phyloP scores from a whole-genome alignment of 2,888 invertebrate species.

The Catotricha subobsoleta region DNA sequence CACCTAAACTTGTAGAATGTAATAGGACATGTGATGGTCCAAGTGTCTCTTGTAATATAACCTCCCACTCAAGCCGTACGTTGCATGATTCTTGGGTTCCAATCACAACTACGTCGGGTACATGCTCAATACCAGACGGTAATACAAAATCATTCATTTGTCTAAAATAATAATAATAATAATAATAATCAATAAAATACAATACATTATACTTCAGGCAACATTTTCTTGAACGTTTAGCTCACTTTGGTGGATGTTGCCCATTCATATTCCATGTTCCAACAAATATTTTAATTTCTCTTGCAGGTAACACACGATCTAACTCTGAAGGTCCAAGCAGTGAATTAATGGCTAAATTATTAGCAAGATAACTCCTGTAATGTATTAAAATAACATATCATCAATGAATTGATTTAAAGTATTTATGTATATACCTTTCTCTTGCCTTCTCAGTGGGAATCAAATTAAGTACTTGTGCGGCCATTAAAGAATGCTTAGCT shows the following conservation, averaged over 20 bases:
- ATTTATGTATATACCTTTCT: no score
- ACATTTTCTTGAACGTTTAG: conserved; percentile 7
- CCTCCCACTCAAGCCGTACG: conserved; percentile 76
- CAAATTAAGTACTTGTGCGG: conserved; percentile 61
- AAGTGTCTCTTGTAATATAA: conserved; percentile 76
- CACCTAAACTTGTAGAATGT: conserved; percentile 66
- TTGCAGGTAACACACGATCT: conserved; percentile 67
- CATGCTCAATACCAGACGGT: conserved; percentile 64
- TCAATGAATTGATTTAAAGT: conserved; percentile 1
- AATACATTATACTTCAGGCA: background rate
- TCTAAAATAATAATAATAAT: conserved; percentile 30
- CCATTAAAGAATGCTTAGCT: conserved; percentile 54
- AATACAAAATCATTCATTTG: conserved; percentile 80
- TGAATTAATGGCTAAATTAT: conserved; percentile 61
- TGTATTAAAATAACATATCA: background rate
- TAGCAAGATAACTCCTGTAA: conserved; percentile 65
- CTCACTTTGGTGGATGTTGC: conserved; percentile 62
- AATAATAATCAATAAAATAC: no score
- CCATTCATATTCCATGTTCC: conserved; percentile 98
- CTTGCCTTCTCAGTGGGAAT: conserved; percentile 68
- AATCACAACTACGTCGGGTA: conserved; percentile 80
- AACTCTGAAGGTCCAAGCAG: conserved; percentile 70
- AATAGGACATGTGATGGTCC: conserved; percentile 85
- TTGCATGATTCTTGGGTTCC: conserved; percentile 88
- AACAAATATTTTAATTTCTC: conserved; percentile 72